These are phyloP conservation scores for Microhierax caerulescens DNA, from an alignment of 2,797 vertebrate genomes.

Conservation along the genomic window DNA sequence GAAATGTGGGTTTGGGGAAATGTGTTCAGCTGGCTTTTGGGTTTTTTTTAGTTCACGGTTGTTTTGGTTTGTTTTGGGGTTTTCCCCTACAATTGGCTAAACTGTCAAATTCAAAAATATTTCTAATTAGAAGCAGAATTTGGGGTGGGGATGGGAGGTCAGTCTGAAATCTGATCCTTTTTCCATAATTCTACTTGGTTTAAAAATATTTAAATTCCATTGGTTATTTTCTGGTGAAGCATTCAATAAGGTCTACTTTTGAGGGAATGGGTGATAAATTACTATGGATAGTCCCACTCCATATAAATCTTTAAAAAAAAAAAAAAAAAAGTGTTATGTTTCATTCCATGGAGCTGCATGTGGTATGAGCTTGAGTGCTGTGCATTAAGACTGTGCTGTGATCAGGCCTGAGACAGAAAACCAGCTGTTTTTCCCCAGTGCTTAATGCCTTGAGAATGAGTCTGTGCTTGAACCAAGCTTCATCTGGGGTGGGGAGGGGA, in stretches of 20 bases:
- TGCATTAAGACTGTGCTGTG: not conserved
- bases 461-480: not conserved
- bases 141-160: fast-evolving
- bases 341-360: not conserved
- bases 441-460: not conserved
- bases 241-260: not conserved
- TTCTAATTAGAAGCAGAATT: not conserved
- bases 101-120: not conserved
- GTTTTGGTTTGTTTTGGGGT: not conserved
- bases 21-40: not conserved
- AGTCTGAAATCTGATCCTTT: not conserved
- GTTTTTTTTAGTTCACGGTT: not conserved
- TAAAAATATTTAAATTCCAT: not conserved
- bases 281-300: not conserved
- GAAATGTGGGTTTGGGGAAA: not conserved
- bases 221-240: not conserved
- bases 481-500: too few species aligned
- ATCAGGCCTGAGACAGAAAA: not conserved
- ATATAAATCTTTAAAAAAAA: not conserved
- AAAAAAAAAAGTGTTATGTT: not conserved
- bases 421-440: not conserved
- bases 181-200: not conserved
- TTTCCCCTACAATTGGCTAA: not conserved
- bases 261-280: not conserved
- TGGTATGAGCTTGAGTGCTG: not conserved